Percentiles rank a stretch among this genome's conserved stretches.
Conservation (phyloP, 2,888 invertebrate genomes). For the Biston betularia region DNA sequence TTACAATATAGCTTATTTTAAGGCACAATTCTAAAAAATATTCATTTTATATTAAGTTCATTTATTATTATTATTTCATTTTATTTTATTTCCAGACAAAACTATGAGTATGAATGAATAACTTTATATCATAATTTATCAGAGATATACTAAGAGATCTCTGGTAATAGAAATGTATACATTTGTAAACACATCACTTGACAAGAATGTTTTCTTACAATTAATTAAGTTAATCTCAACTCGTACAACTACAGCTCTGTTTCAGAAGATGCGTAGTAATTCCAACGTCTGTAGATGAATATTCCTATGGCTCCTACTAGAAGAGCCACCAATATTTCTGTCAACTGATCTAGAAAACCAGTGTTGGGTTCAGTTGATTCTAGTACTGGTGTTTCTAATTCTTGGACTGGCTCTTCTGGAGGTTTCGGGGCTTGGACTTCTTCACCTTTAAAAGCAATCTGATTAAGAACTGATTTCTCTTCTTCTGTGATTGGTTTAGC, state of each 20-base stretch:
- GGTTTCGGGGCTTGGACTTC: slow-evolving; percentile 73
- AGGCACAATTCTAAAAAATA: slow-evolving; percentile 37
- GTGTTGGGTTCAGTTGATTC: slow-evolving; percentile 73
- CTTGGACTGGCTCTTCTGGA: slow-evolving; percentile 65
- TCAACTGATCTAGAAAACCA: slow-evolving; percentile 76
- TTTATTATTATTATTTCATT: too few species aligned
- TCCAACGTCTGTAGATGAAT: slow-evolving; percentile 80
- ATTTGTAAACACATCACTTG: slow-evolving; percentile 25
- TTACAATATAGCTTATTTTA: slow-evolving; percentile 26
- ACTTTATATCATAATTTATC: slow-evolving; percentile 29
- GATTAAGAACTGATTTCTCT: slow-evolving; percentile 78
- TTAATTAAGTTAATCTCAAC: slow-evolving; percentile 31
- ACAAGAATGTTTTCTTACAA: slow-evolving; percentile 37
- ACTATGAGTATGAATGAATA: slow-evolving; percentile 32
- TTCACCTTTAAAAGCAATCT: slow-evolving; percentile 83
- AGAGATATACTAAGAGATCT: slow-evolving; percentile 34
- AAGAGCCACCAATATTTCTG: slow-evolving; percentile 76
- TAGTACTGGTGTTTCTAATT: slow-evolving; percentile 66
- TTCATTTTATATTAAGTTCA: slow-evolving; percentile 5
- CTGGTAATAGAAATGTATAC: slow-evolving; percentile 25
- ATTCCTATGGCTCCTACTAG: slow-evolving; percentile 76
- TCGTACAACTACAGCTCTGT: slow-evolving; percentile 57
- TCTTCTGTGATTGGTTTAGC: slow-evolving; percentile 81
- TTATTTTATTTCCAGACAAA: slow-evolving; percentile 23
- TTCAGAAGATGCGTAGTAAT: slow-evolving; percentile 61